These are phyloP conservation scores for Nezara viridula DNA, from an alignment of 2,888 invertebrate species.

Conservation along the genomic window DNA sequence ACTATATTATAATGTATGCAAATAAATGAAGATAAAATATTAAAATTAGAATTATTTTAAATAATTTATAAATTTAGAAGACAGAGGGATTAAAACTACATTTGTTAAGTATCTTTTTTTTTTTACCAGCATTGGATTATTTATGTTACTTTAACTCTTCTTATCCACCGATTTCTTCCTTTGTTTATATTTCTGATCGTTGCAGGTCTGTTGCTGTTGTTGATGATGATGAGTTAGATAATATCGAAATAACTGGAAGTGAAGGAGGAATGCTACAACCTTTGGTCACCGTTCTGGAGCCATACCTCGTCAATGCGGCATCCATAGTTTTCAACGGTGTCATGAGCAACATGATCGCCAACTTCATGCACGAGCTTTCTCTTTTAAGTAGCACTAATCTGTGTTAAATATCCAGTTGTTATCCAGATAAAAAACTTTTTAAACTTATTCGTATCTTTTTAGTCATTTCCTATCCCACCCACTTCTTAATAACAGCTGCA, in stretches of 20 bases:
- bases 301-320: constrained; percentile 56
- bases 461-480: not conserved
- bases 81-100: too few species aligned
- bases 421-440: not conserved
- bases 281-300: constrained; percentile 58
- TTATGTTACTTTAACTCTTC: too few species aligned
- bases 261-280: constrained; percentile 54
- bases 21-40: not conserved
- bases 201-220: not conserved
- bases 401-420: not conserved
- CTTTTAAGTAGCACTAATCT: constrained; percentile 58
- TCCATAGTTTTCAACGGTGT: constrained; percentile 60
- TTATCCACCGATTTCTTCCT: too few species aligned
- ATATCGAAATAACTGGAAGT: constrained; percentile 26
- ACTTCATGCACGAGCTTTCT: constrained; percentile 61
- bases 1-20: not conserved
- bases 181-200: not conserved
- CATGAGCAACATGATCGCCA: constrained; percentile 58
- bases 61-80: too few species aligned
- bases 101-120: too few species aligned
- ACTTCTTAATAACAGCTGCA: not conserved
- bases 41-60: too few species aligned
- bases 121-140: too few species aligned
- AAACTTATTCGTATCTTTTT: not conserved
- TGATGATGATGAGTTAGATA: constrained; percentile 17